These are phyloP conservation scores for Drosophila arizonae DNA, from an alignment of 1,140 invertebrate genomes.

Conservation along the genomic window DNA sequence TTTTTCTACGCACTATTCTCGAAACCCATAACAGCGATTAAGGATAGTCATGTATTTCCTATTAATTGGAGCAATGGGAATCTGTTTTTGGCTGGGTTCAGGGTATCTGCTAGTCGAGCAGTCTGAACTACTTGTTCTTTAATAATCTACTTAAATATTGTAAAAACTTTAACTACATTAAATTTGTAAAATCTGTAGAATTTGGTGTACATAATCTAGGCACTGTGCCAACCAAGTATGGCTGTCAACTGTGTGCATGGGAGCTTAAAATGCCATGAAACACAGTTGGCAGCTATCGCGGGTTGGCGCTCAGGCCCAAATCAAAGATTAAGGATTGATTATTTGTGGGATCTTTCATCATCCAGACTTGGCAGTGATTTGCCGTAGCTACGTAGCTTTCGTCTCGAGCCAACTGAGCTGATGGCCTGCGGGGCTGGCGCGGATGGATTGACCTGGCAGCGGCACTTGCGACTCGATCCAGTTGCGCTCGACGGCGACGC, in stretches of 20 bases:
- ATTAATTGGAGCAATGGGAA: no score
- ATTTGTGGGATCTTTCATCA: conserved; percentile 11
- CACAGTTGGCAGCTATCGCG: conserved; percentile 23
- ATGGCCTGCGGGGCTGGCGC: background rate
- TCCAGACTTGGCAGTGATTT: background rate
- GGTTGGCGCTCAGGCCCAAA: background rate
- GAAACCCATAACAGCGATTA: no score
- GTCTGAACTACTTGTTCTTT: background rate
- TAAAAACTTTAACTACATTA: conserved; percentile 16
- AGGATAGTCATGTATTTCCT: no score
- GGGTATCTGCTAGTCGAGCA: no score
- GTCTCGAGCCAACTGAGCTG: background rate
- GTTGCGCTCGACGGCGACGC: background rate
- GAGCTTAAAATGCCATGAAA: background rate
- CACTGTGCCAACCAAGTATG: background rate
- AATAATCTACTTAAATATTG: conserved; percentile 7
- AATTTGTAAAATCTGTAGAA: conserved; percentile 21
- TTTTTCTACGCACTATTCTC: no score
- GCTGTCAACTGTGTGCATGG: conserved; percentile 24
- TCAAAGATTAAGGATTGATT: conserved; percentile 1
- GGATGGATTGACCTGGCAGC: background rate
- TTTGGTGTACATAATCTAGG: background rate
- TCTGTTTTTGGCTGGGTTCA: no score
- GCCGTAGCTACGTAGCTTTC: background rate
- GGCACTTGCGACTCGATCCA: background rate